Evolutionary conservation across 1,140 invertebrate species (phyloP).

Genomic region (Lutraria rhynchaena): DNA sequence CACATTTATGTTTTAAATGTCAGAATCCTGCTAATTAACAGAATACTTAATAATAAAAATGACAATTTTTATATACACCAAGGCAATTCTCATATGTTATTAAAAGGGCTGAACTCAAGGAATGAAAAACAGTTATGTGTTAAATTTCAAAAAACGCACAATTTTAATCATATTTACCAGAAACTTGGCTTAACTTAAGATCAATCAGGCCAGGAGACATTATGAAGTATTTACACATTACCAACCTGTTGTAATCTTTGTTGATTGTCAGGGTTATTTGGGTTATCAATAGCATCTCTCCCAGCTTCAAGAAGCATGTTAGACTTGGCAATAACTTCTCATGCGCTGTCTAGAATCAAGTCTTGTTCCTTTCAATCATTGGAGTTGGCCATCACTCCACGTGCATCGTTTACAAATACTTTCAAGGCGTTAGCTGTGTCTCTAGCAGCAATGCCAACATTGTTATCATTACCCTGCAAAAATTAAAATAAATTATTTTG

Average conservation of each 20-base stretch:
- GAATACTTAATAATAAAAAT: too few species aligned
- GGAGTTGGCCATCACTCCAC: constrained; percentile 88
- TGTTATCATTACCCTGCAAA: constrained; percentile 88
- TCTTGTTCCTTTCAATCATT: constrained; percentile 86
- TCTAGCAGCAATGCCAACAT: constrained; percentile 91
- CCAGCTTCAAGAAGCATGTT: constrained; percentile 91
- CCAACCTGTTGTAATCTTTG: constrained; percentile 84
- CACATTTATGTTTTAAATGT: too few species aligned
- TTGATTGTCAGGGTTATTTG: constrained; percentile 85
- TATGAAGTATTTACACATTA: too few species aligned
- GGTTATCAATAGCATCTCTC: constrained; percentile 86
- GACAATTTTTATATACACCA: too few species aligned
- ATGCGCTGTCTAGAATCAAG: constrained; percentile 84
- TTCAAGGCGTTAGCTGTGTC: constrained; percentile 90
- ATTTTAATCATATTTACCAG: too few species aligned
- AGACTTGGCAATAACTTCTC: constrained; percentile 91
- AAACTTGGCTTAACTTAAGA: too few species aligned
- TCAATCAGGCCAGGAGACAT: too few species aligned
- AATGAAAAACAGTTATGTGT: too few species aligned
- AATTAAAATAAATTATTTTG: constrained; percentile 29
- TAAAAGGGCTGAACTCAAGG: too few species aligned
- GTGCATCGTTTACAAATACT: constrained; percentile 86
- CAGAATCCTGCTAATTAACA: too few species aligned
- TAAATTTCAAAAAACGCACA: too few species aligned
- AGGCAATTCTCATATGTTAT: too few species aligned